Evolutionary conservation across 2,888 invertebrate species (phyloP).

Genomic region (Drosophila helvetica): DNA sequence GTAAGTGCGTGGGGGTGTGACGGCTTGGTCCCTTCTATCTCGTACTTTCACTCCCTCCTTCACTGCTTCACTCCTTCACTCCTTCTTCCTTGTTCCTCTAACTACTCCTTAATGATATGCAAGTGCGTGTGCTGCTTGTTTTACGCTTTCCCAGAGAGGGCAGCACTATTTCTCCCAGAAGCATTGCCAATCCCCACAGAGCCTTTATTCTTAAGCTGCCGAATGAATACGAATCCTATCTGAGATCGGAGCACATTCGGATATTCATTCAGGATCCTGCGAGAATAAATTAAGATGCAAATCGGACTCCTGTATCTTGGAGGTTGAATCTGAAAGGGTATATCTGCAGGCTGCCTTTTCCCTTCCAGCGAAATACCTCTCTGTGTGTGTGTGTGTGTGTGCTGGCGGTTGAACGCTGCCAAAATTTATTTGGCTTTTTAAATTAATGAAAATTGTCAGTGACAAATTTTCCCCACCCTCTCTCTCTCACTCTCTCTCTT

Average conservation of each 20-base stretch:
- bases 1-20: neutral
- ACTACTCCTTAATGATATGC: slow-evolving; percentile 44
- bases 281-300: neutral
- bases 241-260: too few species aligned
- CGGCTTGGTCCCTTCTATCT: neutral
- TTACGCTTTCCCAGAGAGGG: slow-evolving; percentile 9
- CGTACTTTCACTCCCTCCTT: neutral
- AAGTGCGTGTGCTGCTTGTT: slow-evolving; percentile 15
- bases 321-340: neutral
- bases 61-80: neutral
- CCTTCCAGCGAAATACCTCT: too few species aligned
- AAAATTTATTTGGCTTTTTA: slow-evolving; percentile 67
- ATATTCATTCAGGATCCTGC: too few species aligned
- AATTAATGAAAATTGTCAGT: slow-evolving; percentile 80
- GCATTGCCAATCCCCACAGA: too few species aligned
- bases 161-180: neutral
- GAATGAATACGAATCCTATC: too few species aligned
- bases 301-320: neutral
- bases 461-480: slow-evolving; percentile 56
- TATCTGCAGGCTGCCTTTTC: neutral
- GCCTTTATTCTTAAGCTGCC: too few species aligned
- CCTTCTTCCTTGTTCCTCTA: slow-evolving; percentile 3
- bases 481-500: neutral
- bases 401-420: slow-evolving; percentile 40
- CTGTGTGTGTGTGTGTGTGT: slow-evolving; percentile 8